These are phyloP conservation scores for Pristis pectinata DNA, from an alignment of 2,797 vertebrate species.

Conservation along the genomic window DNA sequence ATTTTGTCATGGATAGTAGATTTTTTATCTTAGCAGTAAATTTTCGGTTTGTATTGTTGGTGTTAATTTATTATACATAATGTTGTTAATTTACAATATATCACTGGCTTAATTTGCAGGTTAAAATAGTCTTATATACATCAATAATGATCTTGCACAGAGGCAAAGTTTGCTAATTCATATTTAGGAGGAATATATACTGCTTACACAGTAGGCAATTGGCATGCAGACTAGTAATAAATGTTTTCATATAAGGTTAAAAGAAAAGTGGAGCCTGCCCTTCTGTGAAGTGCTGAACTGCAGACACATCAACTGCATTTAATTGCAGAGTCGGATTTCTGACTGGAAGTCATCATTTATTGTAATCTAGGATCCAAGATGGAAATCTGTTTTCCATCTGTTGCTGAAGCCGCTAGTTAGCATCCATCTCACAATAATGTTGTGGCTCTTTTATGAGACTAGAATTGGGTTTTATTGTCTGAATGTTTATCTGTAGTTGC, in stretches of 20 bases:
- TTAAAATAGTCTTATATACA: neutral
- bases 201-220: conserved; percentile 18
- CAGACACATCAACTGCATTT: conserved; percentile 26
- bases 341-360: conserved; percentile 36
- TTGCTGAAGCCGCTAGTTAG: neutral
- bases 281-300: conserved; percentile 31
- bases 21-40: neutral
- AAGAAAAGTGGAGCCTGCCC: neutral
- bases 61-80: neutral
- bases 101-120: no score
- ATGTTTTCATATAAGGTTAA: conserved; percentile 22
- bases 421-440: neutral
- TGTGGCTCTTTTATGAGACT: neutral
- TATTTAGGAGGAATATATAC: neutral
- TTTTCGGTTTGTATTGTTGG: neutral
- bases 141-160: neutral
- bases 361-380: neutral
- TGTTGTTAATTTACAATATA: neutral
- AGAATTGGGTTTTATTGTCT: neutral
- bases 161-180: neutral
- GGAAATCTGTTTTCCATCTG: conserved; percentile 34
- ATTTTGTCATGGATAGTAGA: neutral
- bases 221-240: conserved; percentile 16
- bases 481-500: neutral
- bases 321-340: conserved; percentile 23